Percentiles rank a stretch among this genome's conserved stretches.
phyloP scores from a whole-genome alignment of 2,888 invertebrate species.

The Rhingia rostrata region DNA sequence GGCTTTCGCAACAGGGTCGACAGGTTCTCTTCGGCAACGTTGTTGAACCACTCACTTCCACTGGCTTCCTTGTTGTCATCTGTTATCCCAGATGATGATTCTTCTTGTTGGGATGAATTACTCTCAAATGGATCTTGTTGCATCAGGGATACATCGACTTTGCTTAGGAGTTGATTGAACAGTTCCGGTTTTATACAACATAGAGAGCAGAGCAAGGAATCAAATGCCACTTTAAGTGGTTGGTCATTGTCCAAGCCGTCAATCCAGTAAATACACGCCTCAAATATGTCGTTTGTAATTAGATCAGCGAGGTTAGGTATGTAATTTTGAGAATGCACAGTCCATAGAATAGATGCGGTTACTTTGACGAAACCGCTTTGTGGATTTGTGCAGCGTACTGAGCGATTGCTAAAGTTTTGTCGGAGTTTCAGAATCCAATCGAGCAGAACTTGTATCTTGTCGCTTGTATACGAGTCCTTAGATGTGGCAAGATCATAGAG shows the following conservation, averaged over 20 bases:
- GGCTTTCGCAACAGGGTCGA: conserved; percentile 85
- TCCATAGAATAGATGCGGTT: conserved; percentile 92
- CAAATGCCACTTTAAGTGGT: conserved; percentile 92
- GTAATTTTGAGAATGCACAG: conserved; percentile 86
- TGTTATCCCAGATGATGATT: conserved; percentile 84
- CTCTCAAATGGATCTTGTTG: conserved; percentile 57
- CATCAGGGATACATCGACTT: conserved; percentile 85
- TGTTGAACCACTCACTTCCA: conserved; percentile 85
- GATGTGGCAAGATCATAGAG: conserved; percentile 90
- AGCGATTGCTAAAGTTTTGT: conserved; percentile 79
- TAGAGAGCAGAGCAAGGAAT: conserved; percentile 92
- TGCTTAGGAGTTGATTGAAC: conserved; percentile 89
- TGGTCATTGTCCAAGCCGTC: conserved; percentile 87
- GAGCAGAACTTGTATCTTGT: conserved; percentile 87
- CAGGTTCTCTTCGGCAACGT: conserved; percentile 85
- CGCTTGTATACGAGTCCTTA: conserved; percentile 83
- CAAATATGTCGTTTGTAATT: conserved; percentile 90
- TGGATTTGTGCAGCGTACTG: conserved; percentile 81
- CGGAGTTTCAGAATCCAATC: conserved; percentile 86
- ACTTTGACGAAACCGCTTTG: conserved; percentile 87
- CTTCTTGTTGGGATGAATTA: conserved; percentile 35
- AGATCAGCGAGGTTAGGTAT: conserved; percentile 87
- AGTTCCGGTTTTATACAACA: conserved; percentile 92
- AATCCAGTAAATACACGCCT: conserved; percentile 90
- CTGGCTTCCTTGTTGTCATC: conserved; percentile 87